Percentiles rank a stretch among this genome's conserved stretches.
phyloP scores from a whole-genome alignment of 2,797 vertebrate genomes.

The Artibeus jamaicensis region DNA sequence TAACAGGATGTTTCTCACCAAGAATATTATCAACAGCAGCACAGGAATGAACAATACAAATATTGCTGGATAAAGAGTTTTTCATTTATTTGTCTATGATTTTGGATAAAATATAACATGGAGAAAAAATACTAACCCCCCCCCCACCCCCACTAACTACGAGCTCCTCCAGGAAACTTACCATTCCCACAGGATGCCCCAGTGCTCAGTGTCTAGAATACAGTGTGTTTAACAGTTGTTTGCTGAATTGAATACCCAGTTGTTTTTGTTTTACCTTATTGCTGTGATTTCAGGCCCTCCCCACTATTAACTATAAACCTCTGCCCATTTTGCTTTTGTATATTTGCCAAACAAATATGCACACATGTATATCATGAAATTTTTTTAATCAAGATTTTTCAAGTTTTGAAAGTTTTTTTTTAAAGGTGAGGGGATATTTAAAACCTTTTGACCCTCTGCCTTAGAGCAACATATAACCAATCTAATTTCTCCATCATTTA shows the following conservation, averaged over 20 bases:
- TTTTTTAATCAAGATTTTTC: slow-evolving; percentile 19
- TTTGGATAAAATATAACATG: background rate
- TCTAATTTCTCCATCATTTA: background rate
- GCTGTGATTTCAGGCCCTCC: background rate
- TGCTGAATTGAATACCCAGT: background rate
- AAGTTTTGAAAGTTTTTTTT: background rate
- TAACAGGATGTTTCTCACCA: background rate
- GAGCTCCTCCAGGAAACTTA: background rate
- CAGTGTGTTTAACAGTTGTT: background rate
- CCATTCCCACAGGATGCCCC: background rate
- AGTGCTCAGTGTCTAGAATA: background rate
- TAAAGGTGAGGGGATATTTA: background rate
- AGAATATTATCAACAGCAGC: background rate
- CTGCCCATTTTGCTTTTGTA: background rate
- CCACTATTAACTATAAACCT: background rate
- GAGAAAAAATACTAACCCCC: background rate
- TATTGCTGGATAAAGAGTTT: background rate
- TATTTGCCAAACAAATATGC: background rate
- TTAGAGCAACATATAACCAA: background rate
- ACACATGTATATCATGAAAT: background rate
- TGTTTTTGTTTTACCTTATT: background rate
- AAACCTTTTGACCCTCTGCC: background rate
- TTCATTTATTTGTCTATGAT: background rate
- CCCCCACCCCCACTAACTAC: background rate
- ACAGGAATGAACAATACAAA: background rate